phyloP scores from a whole-genome alignment of 2,113 vertebrate species.

The Crotalus horridus region DNA sequence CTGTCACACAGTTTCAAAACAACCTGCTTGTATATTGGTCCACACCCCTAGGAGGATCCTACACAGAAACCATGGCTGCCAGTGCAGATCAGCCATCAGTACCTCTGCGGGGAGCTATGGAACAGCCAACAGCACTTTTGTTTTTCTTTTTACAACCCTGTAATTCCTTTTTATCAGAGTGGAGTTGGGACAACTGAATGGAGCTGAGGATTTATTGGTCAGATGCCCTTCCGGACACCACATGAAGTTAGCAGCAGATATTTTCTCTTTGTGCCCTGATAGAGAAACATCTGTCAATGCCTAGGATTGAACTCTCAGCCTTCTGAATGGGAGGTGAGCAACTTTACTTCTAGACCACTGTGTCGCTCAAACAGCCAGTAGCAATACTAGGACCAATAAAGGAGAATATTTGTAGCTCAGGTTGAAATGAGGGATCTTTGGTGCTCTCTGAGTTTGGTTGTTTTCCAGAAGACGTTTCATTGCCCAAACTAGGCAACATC shows the following conservation, averaged over 20 bases:
- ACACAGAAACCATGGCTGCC: background rate
- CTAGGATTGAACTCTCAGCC: background rate
- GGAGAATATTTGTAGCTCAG: no score
- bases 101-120: background rate
- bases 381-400: background rate
- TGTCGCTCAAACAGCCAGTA: no score
- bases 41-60: background rate
- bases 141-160: background rate
- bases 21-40: background rate
- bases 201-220: background rate
- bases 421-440: background rate
- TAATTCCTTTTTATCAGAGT: background rate
- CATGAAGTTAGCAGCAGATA: background rate
- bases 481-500: background rate
- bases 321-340: background rate
- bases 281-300: background rate
- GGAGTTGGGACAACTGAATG: background rate
- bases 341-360: background rate
- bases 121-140: background rate
- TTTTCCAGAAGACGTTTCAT: no score
- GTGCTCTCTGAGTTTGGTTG: background rate
- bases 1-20: conserved; percentile 11
- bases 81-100: background rate
- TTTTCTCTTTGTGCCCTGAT: background rate
- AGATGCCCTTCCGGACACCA: background rate